Conservation (phyloP, 2,888 invertebrate species). For the Platycnemis pennipes region DNA sequence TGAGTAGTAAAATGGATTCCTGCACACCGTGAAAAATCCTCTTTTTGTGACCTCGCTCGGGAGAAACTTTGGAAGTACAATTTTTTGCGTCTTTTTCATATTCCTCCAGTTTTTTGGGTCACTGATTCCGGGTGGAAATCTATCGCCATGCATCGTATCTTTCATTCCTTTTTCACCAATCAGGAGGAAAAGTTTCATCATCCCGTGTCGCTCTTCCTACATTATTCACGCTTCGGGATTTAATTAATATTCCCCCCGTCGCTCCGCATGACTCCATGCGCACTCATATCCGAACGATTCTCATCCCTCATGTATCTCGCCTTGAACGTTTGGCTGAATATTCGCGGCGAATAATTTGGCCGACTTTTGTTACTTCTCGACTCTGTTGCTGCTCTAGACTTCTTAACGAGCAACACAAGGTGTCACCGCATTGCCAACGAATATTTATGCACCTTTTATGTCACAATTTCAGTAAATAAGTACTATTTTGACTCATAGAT, state of each 20-base stretch:
- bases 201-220: background rate
- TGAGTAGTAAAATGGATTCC: background rate
- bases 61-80: background rate
- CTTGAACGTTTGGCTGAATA: background rate
- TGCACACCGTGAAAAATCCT: background rate
- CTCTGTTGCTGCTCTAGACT: too few species aligned
- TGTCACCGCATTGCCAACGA: too few species aligned
- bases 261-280: too few species aligned
- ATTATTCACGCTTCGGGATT: background rate
- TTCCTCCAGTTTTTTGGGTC: background rate
- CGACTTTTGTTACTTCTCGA: background rate
- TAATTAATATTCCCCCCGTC: background rate
- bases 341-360: background rate
- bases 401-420: too few species aligned
- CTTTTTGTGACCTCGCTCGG: background rate
- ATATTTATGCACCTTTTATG: too few species aligned
- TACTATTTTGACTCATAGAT: too few species aligned
- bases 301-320: too few species aligned
- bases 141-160: background rate
- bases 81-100: background rate
- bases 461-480: too few species aligned
- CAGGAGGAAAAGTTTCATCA: background rate
- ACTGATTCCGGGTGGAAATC: background rate
- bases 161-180: background rate
- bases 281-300: too few species aligned